A percentile compares a stretch with the other conserved stretches of the same genome.
Conservation (phyloP, 2,888 invertebrate genomes). For the Bellardia bayeri region DNA sequence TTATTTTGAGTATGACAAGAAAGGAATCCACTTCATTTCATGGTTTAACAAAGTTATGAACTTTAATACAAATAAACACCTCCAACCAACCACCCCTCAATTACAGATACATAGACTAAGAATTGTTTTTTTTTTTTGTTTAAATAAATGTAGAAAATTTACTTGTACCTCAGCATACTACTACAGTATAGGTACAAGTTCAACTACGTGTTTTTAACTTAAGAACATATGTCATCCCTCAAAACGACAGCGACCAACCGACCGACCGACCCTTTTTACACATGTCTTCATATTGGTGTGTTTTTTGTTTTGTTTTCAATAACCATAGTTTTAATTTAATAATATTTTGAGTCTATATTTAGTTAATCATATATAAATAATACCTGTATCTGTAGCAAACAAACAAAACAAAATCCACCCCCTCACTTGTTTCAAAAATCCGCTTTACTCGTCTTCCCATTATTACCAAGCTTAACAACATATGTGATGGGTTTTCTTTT, state of each 20-base stretch:
- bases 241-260: neutral
- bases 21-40: conserved; percentile 51
- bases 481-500: conserved; percentile 64
- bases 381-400: conserved; percentile 61
- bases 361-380: conserved; percentile 68
- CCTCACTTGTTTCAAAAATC: conserved; percentile 68
- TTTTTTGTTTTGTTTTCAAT: conserved; percentile 29
- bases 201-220: conserved; percentile 25
- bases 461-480: conserved; percentile 64
- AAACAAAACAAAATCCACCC: conserved; percentile 53
- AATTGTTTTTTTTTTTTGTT: too few species aligned
- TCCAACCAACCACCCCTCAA: conserved; percentile 31
- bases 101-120: too few species aligned
- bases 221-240: conserved; percentile 67
- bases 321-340: conserved; percentile 71
- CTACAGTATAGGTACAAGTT: conserved; percentile 3
- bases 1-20: neutral
- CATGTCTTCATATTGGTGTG: neutral
- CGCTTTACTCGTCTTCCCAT: conserved; percentile 53
- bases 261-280: conserved; percentile 12
- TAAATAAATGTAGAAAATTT: too few species aligned
- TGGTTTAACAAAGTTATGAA: conserved; percentile 70
- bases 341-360: conserved; percentile 64
- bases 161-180: too few species aligned
- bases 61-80: conserved; percentile 68